Evolutionary conservation across 1,140 invertebrate species (phyloP), one percentile per base, ranked within the genome.

Genomic region (Drosophila eugracilis): DNA sequence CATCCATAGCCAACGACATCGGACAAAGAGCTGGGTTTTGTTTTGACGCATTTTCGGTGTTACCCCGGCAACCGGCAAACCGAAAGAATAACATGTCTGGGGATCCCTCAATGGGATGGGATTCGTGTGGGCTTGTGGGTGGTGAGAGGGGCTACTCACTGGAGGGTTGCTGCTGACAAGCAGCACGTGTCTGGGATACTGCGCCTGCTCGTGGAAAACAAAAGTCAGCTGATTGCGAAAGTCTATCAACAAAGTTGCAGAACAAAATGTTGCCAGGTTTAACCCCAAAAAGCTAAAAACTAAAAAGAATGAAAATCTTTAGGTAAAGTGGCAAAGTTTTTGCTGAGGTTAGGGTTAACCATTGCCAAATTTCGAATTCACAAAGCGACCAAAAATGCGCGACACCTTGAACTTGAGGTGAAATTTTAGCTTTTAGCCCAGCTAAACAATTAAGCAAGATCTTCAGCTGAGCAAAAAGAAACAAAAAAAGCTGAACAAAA

Each of bases 31-130:
- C 14, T 39, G 44, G 74, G 81, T 70, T 72, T 75, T 86, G 81
- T 86, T 86, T 86, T 86, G 80, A 79, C 80, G 75, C 66, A 67
- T 59, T 73, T 74, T 36, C 70, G 57, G 79, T 32, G 60, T 88
- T 67, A 42, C 75, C 50, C 53, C 53, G 62, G 66, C 70, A 88
- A 86, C 83, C 75, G 74, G 74, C 83, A 74, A 78, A 74, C 62
- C 12, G 34, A 60, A 67, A 65, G 57, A 72, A 78, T 60, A 79
- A 63, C 80, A 85, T 65, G 81, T 86, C 76, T 85, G 72, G 79
- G 39, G 24, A 32, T 26, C 34, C 50, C 14, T 14, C 21, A 26
- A 14, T 42, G 42, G 36, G 30, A 22, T 44, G 49, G 30, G 36
- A 9, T 9, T 22, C 14, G 48, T n/a, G 3, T 9, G 4, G 22